Conservation (phyloP, 2,113 vertebrate genomes). For the Hippocampus mohnikei region DNA sequence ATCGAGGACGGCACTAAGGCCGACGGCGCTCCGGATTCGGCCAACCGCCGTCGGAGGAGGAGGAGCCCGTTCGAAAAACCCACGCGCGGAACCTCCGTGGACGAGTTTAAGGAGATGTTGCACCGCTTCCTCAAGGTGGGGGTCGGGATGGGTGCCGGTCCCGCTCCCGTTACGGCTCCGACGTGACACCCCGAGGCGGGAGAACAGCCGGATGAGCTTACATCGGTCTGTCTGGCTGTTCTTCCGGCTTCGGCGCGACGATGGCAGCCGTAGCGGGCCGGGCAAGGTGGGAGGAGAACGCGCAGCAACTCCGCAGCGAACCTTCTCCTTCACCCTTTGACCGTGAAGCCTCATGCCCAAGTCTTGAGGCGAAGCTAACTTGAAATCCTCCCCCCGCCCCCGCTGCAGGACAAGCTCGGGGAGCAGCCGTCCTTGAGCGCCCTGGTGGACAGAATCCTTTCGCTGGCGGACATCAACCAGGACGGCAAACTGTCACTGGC, state of each 20-base stretch:
- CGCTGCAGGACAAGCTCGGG: constrained; percentile 81
- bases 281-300: not conserved
- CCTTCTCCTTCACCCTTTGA: too few species aligned
- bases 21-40: constrained; percentile 60
- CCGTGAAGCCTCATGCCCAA: too few species aligned
- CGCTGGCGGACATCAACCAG: constrained; percentile 85
- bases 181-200: not conserved
- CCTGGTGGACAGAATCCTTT: constrained; percentile 81
- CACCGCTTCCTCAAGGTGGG: constrained; percentile 88
- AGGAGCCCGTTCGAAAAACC: constrained; percentile 87
- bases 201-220: not conserved
- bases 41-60: constrained; percentile 72
- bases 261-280: not conserved
- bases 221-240: not conserved
- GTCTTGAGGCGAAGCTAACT: too few species aligned
- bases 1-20: constrained; percentile 73
- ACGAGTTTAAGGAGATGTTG: constrained; percentile 95
- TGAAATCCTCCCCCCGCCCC: not conserved
- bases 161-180: not conserved
- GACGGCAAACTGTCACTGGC: constrained; percentile 89
- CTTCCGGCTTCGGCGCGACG: not conserved
- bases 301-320: not conserved
- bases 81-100: constrained; percentile 89
- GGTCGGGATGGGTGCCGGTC: not conserved
- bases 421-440: constrained; percentile 81